Percentiles rank a stretch among this genome's conserved stretches.
These are phyloP conservation scores for Papilio protenor DNA, from an alignment of 2,888 invertebrate species.

Conservation along the genomic window DNA sequence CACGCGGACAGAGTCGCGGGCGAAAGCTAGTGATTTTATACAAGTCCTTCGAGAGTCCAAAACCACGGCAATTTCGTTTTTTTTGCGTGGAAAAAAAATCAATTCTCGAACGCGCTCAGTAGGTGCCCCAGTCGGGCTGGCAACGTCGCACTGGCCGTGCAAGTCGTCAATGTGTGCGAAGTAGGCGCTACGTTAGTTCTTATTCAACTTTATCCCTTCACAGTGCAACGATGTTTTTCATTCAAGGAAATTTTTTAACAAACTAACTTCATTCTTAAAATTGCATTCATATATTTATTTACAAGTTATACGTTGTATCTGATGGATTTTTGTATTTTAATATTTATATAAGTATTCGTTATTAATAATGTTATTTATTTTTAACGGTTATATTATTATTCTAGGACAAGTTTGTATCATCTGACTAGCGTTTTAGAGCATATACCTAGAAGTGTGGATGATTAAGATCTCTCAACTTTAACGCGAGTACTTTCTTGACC, in stretches of 20 bases:
- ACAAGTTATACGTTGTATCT: not conserved
- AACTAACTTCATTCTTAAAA: not conserved
- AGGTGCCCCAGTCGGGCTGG: slow-evolving; percentile 31
- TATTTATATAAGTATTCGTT: not conserved
- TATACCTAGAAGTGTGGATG: not conserved
- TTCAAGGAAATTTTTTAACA: slow-evolving; percentile 27
- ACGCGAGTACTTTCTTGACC: slow-evolving; percentile 19
- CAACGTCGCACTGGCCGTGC: slow-evolving; percentile 33
- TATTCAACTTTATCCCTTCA: slow-evolving; percentile 31
- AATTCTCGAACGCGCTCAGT: slow-evolving; percentile 9
- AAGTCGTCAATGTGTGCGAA: slow-evolving; percentile 19
- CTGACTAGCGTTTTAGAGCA: not conserved
- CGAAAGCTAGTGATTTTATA: too few species aligned
- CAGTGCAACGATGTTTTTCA: slow-evolving; percentile 29
- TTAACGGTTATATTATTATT: not conserved
- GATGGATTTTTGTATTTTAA: not conserved
- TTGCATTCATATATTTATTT: not conserved
- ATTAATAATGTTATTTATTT: not conserved
- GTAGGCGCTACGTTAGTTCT: slow-evolving; percentile 15
- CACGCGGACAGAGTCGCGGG: too few species aligned
- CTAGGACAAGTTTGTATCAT: not conserved
- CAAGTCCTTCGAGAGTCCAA: too few species aligned
- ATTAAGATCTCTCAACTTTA: not conserved
- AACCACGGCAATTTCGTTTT: not conserved
- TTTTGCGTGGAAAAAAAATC: slow-evolving; percentile 35